These are phyloP conservation scores for Molanna angustata DNA, from an alignment of 2,888 invertebrate species.

Conservation along the genomic window DNA sequence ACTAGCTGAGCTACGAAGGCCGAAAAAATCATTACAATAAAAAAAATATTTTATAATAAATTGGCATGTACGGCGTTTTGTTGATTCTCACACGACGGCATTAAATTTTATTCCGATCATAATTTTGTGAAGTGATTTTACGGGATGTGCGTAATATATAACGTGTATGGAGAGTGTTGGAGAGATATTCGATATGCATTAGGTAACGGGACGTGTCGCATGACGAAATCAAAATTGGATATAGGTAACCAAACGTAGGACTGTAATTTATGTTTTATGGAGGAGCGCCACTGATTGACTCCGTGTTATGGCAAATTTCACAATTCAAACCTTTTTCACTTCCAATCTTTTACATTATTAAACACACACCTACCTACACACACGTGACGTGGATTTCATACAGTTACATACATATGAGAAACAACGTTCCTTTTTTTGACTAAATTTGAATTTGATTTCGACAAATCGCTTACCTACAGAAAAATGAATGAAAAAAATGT, in stretches of 20 bases:
- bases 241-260: too few relatives aligned
- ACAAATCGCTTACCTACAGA: too few relatives aligned
- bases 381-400: too few relatives aligned
- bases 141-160: background rate
- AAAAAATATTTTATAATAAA: background rate
- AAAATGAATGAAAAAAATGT: too few relatives aligned
- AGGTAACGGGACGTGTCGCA: background rate
- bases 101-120: slow-evolving; percentile 28
- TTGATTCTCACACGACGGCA: slow-evolving; percentile 1
- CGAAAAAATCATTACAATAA: too few relatives aligned
- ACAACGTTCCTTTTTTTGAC: too few relatives aligned
- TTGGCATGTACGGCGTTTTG: background rate
- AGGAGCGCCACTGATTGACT: background rate
- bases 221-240: background rate
- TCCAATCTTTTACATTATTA: too few relatives aligned
- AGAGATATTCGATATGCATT: background rate
- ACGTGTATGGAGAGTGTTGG: background rate
- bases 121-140: slow-evolving; percentile 26
- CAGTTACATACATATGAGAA: too few relatives aligned
- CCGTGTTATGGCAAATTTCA: background rate
- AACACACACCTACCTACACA: too few relatives aligned
- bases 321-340: background rate
- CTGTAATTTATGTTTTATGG: background rate
- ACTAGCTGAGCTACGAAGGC: too few relatives aligned
- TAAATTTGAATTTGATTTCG: too few relatives aligned